Percentiles rank a stretch among this genome's conserved stretches.
Evolutionary conservation across 2,797 vertebrate genomes (phyloP).

Genomic region (Typhlichthys subterraneus): DNA sequence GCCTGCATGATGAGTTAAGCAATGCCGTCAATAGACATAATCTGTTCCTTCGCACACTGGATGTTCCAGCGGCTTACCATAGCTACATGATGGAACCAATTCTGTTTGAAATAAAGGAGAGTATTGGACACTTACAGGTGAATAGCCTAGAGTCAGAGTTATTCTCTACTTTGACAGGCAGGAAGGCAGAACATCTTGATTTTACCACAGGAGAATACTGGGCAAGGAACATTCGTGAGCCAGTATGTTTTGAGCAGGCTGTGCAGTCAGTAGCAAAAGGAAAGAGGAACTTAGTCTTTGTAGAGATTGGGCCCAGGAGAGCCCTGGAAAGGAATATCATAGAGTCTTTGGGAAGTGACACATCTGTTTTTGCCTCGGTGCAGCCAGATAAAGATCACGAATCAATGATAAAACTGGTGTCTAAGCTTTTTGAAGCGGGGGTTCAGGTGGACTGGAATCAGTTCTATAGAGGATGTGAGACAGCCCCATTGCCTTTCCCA

Average conservation of each 20-base stretch:
- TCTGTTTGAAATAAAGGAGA: conserved; percentile 66
- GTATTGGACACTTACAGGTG: conserved; percentile 67
- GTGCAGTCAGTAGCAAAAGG: conserved; percentile 67
- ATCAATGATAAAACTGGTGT: conserved; percentile 66
- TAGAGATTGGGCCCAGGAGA: conserved; percentile 84
- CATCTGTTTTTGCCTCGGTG: conserved; percentile 74
- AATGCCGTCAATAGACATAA: conserved; percentile 65
- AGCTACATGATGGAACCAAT: conserved; percentile 87
- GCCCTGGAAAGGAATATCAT: conserved; percentile 80
- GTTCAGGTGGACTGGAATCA: conserved; percentile 77
- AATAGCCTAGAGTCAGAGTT: conserved; percentile 70
- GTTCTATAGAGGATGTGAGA: conserved; percentile 76
- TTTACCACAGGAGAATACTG: conserved; percentile 83
- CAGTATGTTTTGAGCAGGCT: conserved; percentile 80
- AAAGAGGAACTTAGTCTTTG: conserved; percentile 76
- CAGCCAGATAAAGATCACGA: conserved; percentile 79
- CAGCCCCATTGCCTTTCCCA: conserved; percentile 73
- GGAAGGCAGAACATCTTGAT: conserved; percentile 70
- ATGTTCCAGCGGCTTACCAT: conserved; percentile 84
- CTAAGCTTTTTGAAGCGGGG: conserved; percentile 82
- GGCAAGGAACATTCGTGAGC: conserved; percentile 81
- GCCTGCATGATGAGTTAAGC: conserved; percentile 66
- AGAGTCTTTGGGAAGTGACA: conserved; percentile 78
- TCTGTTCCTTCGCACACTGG: conserved; percentile 80
- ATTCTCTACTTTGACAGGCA: conserved; percentile 83